Percentiles rank a stretch among this genome's conserved stretches.
phyloP scores from a whole-genome alignment of 2,113 vertebrate genomes.

The Melanerpes aurifrons region DNA sequence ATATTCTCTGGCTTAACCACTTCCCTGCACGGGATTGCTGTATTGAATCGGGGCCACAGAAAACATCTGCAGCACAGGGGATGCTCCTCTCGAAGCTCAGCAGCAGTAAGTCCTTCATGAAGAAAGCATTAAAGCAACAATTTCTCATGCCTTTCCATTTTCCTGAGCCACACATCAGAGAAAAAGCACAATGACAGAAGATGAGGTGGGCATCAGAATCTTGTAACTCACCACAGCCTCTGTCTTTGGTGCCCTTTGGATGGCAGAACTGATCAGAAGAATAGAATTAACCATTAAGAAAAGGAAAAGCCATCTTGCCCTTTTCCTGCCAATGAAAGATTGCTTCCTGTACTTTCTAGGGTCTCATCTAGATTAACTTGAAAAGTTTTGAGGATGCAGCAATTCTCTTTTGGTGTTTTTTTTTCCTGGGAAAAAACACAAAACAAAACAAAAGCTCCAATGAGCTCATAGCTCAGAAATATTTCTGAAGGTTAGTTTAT shows the following conservation, averaged over 20 bases:
- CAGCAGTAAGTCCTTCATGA: background rate
- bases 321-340: constrained; percentile 14
- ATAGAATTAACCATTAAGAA: constrained; percentile 21
- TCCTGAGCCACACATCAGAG: background rate
- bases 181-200: background rate
- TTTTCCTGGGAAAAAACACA: background rate
- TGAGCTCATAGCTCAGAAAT: background rate
- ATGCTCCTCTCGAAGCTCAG: constrained; percentile 31
- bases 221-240: background rate
- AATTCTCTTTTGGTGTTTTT: background rate
- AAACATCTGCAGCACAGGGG: constrained; percentile 39
- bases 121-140: constrained; percentile 12
- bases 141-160: background rate
- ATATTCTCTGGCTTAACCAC: constrained; percentile 30
- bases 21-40: constrained; percentile 33
- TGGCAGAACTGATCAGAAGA: constrained; percentile 33
- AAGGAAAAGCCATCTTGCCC: constrained; percentile 20
- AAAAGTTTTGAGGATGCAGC: background rate
- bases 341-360: constrained; percentile 43
- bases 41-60: constrained; percentile 55
- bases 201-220: background rate
- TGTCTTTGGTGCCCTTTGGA: background rate
- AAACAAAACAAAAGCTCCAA: background rate
- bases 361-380: background rate
- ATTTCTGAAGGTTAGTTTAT: background rate